Evolutionary conservation across 2,888 invertebrate genomes (phyloP).

Genomic region (Caenorhabditis zanzibari): DNA sequence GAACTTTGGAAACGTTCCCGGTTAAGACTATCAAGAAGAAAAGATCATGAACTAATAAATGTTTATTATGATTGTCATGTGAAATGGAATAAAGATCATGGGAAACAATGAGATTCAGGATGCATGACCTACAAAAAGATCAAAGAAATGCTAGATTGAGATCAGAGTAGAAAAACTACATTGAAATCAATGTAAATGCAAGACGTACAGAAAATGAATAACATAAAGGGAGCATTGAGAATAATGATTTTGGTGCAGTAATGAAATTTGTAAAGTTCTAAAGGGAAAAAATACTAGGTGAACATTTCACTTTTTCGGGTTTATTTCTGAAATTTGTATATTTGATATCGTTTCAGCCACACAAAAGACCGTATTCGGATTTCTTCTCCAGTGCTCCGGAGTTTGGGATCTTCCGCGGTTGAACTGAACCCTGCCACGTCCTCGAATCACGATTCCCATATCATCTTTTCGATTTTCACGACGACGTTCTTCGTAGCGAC

Average conservation of each 20-base stretch:
- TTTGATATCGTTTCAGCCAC: not conserved
- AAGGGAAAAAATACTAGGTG: no score
- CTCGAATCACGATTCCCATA: conserved; percentile 21
- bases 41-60: not conserved
- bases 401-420: conserved; percentile 27
- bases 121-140: not conserved
- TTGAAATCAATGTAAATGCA: no score
- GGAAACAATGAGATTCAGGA: no score
- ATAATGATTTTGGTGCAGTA: no score
- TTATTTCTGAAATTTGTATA: conserved; percentile 1
- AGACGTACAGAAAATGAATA: no score
- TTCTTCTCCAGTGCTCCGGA: conserved; percentile 51
- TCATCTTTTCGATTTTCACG: conserved; percentile 17
- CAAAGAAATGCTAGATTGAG: not conserved
- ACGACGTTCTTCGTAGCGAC: not conserved
- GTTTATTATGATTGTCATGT: not conserved
- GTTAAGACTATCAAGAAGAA: not conserved
- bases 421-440: conserved; percentile 40
- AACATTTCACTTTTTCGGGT: no score
- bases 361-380: conserved; percentile 21
- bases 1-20: conserved; percentile 46
- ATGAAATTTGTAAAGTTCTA: no score
- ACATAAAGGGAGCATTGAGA: no score
- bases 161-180: not conserved
- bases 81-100: not conserved